Evolutionary conservation across 2,797 vertebrate species (phyloP), one percentile per base, ranked within the genome.

Genomic region (Coilia nasus): DNA sequence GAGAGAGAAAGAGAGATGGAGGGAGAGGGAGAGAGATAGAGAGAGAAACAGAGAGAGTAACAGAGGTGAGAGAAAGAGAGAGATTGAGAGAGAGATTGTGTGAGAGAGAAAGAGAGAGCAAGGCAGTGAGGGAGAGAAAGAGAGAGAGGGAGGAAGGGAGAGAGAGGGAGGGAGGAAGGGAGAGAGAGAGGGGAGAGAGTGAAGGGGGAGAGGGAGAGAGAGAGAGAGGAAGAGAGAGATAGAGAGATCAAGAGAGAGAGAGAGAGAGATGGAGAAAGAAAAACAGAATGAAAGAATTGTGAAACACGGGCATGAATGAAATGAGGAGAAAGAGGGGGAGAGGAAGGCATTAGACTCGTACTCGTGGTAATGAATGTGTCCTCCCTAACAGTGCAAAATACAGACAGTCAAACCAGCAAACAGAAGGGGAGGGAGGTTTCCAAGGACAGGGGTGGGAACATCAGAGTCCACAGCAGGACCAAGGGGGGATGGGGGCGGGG

Each of bases 41-140:
- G n/a, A n/a, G n/a, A n/a, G n/a, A n/a, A n/a, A n/a, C n/a, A n/a
- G n/a, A n/a, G n/a, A n/a, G n/a, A n/a, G n/a, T n/a, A n/a, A n/a
- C n/a, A n/a, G n/a, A n/a, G n/a, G n/a, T n/a, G 54, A 86, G 21
- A 85, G 44, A 71, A 1, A 81, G 47, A 81, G 19, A 81, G 44
- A 85, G 3, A 86, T 59, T 84, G 64, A 90, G 87, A 86, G 64
- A 88, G 84, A 89, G 7, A 87, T n/a, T n/a, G n/a, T n/a, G n/a
- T n/a, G 31, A 90, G 1, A 85, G 86, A 1, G 75, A 83, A 17
- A 60, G 46, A 57, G 17, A 85, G 85, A 78, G 64, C n/a, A n/a
- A n/a, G n/a, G 57, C 84, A 82, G 86, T 44, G 56, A 81, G 47
- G 81, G 64, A 86, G 85, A 82, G 81, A 91, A 83, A 87, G 50